phyloP scores from a whole-genome alignment of 2,797 vertebrate species.

The Microhierax caerulescens region DNA sequence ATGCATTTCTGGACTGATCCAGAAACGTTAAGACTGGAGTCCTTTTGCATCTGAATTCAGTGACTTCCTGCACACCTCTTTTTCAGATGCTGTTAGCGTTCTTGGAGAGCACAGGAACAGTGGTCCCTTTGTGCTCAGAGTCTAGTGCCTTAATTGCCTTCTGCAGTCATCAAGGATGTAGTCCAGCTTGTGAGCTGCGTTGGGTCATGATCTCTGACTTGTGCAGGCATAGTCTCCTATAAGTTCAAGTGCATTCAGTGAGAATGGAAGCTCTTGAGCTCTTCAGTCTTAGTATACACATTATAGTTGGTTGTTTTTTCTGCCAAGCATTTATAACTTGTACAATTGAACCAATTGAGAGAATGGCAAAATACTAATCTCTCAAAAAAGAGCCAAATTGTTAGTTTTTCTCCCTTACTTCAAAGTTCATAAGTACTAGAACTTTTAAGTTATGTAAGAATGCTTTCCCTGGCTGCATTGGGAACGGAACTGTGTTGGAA shows the following conservation, averaged over 20 bases:
- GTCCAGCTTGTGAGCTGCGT: background rate
- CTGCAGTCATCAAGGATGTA: background rate
- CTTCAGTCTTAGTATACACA: background rate
- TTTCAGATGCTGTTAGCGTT: background rate
- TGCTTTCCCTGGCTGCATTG: background rate
- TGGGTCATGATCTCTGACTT: background rate
- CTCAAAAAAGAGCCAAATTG: background rate
- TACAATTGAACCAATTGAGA: background rate
- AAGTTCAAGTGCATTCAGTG: background rate
- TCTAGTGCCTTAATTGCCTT: background rate
- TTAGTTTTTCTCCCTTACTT: background rate
- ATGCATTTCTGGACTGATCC: background rate
- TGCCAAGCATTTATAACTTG: background rate
- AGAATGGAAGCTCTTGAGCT: background rate
- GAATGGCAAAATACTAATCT: background rate
- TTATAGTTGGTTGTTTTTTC: background rate
- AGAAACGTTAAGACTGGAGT: background rate
- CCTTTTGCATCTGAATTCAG: background rate
- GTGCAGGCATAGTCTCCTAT: background rate
- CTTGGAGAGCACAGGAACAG: background rate
- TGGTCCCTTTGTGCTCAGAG: background rate
- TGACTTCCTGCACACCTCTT: conserved; percentile 34
- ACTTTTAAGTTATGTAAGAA: background rate
- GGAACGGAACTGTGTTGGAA: background rate
- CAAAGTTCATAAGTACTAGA: background rate